These are phyloP conservation scores for Pangasius djambal DNA, from an alignment of 2,797 vertebrate species.

Conservation along the genomic window DNA sequence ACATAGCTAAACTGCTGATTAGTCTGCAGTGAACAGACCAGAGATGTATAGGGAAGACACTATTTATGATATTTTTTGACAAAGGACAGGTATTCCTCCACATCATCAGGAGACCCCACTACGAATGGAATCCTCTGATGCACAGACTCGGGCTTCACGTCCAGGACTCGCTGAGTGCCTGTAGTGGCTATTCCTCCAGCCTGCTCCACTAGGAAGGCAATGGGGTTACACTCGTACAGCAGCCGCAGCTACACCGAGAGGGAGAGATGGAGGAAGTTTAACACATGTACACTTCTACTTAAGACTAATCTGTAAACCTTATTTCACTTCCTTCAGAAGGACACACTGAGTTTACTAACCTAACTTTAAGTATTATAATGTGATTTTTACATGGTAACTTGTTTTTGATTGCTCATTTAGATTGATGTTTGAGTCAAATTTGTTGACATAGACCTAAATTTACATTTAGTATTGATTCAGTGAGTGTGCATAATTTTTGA, in stretches of 20 bases:
- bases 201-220: conserved; percentile 94
- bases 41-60: neutral
- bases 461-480: neutral
- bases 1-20: too few species aligned
- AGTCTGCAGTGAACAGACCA: neutral
- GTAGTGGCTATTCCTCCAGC: conserved; percentile 91
- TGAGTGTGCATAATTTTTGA: neutral
- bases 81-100: conserved; percentile 89
- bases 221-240: conserved; percentile 96
- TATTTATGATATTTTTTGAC: conserved; percentile 84
- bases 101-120: conserved; percentile 90
- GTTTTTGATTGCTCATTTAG: neutral
- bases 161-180: conserved; percentile 84
- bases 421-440: neutral
- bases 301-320: neutral
- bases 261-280: neutral
- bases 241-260: conserved; percentile 81
- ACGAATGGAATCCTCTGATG: conserved; percentile 91
- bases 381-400: neutral
- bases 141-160: conserved; percentile 85
- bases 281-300: neutral
- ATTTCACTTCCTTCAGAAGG: neutral
- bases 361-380: neutral
- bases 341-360: neutral
- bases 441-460: neutral